Evolutionary conservation across 1,140 invertebrate genomes (phyloP).

Genomic region (Pemphigus obesinymphae): DNA sequence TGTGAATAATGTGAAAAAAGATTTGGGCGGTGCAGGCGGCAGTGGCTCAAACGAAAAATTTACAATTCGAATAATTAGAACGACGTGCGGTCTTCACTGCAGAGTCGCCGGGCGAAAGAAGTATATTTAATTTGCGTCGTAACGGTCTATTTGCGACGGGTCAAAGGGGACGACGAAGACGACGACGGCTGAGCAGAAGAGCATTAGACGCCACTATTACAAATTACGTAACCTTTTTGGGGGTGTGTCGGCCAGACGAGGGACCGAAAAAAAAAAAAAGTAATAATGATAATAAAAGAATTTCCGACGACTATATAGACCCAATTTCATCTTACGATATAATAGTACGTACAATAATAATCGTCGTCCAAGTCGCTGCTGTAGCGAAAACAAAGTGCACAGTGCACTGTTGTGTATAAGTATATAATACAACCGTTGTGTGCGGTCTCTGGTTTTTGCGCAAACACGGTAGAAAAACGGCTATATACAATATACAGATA

Average conservation of each 20-base stretch:
- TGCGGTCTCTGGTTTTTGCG: background rate
- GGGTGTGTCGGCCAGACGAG: background rate
- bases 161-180: background rate
- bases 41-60: no score
- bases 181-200: no score
- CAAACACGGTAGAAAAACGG: conserved; percentile 1
- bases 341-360: no score
- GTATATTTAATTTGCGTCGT: background rate
- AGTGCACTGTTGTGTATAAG: background rate
- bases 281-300: background rate
- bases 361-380: no score
- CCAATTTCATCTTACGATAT: background rate
- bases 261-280: background rate
- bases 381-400: background rate
- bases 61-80: background rate
- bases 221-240: conserved; percentile 18
- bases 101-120: background rate
- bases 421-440: no score
- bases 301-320: background rate
- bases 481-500: background rate
- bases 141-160: background rate
- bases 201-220: background rate
- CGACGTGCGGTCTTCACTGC: background rate
- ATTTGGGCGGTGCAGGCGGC: background rate
- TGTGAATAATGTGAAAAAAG: no score